Evolutionary conservation across 2,888 invertebrate genomes (phyloP).

Genomic region (Melanostoma scalare): DNA sequence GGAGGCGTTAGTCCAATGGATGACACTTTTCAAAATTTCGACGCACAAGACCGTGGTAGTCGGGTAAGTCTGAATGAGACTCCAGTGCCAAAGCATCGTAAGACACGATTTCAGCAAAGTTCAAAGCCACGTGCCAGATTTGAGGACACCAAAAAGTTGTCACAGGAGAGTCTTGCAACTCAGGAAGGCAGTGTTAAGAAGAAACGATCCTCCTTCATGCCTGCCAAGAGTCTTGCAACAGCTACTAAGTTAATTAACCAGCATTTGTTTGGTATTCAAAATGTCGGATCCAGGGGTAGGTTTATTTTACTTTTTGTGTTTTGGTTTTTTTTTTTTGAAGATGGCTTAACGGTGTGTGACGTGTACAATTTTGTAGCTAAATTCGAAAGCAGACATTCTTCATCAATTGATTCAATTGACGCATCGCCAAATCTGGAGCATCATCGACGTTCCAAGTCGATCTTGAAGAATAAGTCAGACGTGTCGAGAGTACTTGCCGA

Average conservation of each 20-base stretch:
- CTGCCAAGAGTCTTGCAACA: slow-evolving; percentile 86
- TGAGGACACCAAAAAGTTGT: slow-evolving; percentile 83
- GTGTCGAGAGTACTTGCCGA: slow-evolving; percentile 84
- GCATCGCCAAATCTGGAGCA: slow-evolving; percentile 86
- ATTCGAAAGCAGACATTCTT: slow-evolving; percentile 85
- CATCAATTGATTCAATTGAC: slow-evolving; percentile 88
- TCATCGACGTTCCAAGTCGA: slow-evolving; percentile 88
- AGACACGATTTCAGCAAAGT: slow-evolving; percentile 92
- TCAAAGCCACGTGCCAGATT: slow-evolving; percentile 79
- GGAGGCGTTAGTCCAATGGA: slow-evolving; percentile 84
- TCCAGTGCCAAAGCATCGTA: slow-evolving; percentile 90
- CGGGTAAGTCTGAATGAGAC: slow-evolving; percentile 86
- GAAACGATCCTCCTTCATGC: slow-evolving; percentile 84
- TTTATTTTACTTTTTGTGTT: neutral
- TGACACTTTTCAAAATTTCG: slow-evolving; percentile 84
- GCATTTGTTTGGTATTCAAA: slow-evolving; percentile 87
- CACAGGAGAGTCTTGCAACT: slow-evolving; percentile 83
- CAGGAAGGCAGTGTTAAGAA: slow-evolving; percentile 78
- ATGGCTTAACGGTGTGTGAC: slow-evolving; percentile 46
- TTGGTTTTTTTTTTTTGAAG: neutral
- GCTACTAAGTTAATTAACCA: slow-evolving; percentile 89
- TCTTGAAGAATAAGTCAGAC: slow-evolving; percentile 89
- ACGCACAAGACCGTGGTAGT: slow-evolving; percentile 83
- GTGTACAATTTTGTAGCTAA: slow-evolving; percentile 77
- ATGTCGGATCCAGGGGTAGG: slow-evolving; percentile 81